phyloP scores from a whole-genome alignment of 1,140 invertebrate genomes.

The Drosophila funebris region DNA sequence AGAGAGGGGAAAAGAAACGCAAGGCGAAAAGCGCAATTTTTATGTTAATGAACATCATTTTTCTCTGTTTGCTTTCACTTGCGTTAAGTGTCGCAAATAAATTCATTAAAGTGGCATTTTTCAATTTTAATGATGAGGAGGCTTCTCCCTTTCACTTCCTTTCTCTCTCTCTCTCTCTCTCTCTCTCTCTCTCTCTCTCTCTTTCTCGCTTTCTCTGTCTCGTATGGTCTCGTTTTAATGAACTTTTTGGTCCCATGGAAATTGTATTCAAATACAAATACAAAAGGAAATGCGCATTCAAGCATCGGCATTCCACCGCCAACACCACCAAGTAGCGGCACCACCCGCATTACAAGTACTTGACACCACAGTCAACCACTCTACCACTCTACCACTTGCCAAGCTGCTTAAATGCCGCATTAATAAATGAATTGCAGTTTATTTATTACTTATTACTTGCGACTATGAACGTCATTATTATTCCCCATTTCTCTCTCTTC shows the following conservation, averaged over 20 bases:
- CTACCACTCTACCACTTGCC: not conserved
- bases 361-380: not conserved
- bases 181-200: not conserved
- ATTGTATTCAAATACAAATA: slow-evolving; percentile 61
- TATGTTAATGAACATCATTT: slow-evolving; percentile 79
- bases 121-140: slow-evolving; percentile 75
- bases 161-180: not conserved
- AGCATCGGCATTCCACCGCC: not conserved
- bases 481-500: not conserved
- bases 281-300: slow-evolving; percentile 11
- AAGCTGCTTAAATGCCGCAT: slow-evolving; percentile 37
- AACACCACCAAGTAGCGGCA: not conserved
- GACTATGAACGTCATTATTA: slow-evolving; percentile 22
- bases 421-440: slow-evolving; percentile 63
- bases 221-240: slow-evolving; percentile 37
- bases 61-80: slow-evolving; percentile 76
- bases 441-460: slow-evolving; percentile 59
- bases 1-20: not conserved
- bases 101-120: slow-evolving; percentile 82
- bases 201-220: not conserved
- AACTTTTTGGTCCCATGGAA: slow-evolving; percentile 20
- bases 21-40: slow-evolving; percentile 60
- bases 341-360: not conserved
- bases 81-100: slow-evolving; percentile 81
- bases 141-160: not conserved